Percentiles rank a stretch among this genome's conserved stretches.
phyloP scores from a whole-genome alignment of 1,140 invertebrate species.

The Pteromalus puparum region DNA sequence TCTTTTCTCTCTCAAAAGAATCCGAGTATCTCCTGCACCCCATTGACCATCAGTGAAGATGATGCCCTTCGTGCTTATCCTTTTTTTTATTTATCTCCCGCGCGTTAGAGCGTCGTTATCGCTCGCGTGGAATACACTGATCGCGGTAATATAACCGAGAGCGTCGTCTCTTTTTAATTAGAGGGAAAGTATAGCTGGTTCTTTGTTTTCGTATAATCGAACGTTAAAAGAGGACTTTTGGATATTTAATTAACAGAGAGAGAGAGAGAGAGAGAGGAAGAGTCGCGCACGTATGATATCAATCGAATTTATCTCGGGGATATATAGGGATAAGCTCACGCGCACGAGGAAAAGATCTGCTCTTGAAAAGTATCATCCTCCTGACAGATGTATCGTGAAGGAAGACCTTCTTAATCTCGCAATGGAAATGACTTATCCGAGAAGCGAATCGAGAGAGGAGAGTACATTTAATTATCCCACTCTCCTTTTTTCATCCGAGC shows the following conservation, averaged over 20 bases:
- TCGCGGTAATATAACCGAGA: neutral
- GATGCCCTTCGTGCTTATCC: neutral
- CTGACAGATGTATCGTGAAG: neutral
- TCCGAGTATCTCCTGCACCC: neutral
- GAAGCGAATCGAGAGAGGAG: neutral
- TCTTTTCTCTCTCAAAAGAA: constrained; percentile 12
- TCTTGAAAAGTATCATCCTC: constrained; percentile 23
- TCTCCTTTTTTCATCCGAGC: neutral
- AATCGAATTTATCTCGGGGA: constrained; percentile 36
- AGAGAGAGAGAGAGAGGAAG: too few species aligned
- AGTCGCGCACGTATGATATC: constrained; percentile 19
- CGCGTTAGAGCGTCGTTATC: too few species aligned
- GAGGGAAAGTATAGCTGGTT: neutral
- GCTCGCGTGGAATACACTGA: neutral
- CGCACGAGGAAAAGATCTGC: neutral
- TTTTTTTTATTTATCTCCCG: too few species aligned
- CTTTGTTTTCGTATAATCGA: too few species aligned
- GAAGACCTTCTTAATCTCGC: constrained; percentile 23
- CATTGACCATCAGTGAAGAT: constrained; percentile 4
- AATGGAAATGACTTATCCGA: constrained; percentile 26
- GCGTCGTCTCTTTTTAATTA: neutral
- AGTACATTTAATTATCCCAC: neutral
- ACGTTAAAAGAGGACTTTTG: constrained; percentile 15
- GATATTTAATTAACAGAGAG: constrained; percentile 43
- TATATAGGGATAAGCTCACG: neutral